phyloP scores from a whole-genome alignment of 2,888 invertebrate species.

The Eupithecia centaureata region DNA sequence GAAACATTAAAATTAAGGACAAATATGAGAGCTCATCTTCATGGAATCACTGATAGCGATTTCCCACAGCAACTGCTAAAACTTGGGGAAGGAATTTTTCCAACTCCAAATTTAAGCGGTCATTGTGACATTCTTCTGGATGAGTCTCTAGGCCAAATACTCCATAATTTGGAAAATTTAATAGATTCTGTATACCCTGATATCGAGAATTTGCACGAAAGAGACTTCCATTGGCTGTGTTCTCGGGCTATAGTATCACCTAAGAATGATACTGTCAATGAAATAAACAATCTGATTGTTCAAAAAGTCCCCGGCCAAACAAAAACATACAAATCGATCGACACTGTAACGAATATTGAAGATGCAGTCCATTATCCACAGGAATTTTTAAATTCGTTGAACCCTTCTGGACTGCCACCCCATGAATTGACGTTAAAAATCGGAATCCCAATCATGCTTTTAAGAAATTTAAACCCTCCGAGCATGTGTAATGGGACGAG shows the following conservation, averaged over 20 bases:
- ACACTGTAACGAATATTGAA: conserved; percentile 45
- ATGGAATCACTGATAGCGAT: conserved; percentile 38
- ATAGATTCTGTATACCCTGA: conserved; percentile 36
- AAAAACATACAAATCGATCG: conserved; percentile 40
- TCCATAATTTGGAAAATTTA: conserved; percentile 39
- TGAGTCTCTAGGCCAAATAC: conserved; percentile 43
- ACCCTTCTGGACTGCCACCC: conserved; percentile 43
- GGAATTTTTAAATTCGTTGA: conserved; percentile 50
- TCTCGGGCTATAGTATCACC: conserved; percentile 45
- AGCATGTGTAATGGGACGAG: conserved; percentile 45
- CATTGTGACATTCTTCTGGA: conserved; percentile 29
- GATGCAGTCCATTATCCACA: conserved; percentile 46
- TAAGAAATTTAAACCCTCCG: conserved; percentile 42
- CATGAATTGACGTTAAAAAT: conserved; percentile 44
- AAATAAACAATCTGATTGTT: conserved; percentile 39
- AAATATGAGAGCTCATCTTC: conserved; percentile 46
- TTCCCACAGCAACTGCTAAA: conserved; percentile 44
- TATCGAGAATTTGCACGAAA: conserved; percentile 31
- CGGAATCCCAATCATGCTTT: conserved; percentile 36
- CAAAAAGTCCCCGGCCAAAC: conserved; percentile 39
- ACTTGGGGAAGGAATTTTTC: conserved; percentile 44
- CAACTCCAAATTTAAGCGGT: conserved; percentile 33
- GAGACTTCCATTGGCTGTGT: conserved; percentile 43
- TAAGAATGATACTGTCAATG: conserved; percentile 45
- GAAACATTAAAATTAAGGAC: conserved; percentile 34